Evolutionary conservation across 2,888 invertebrate species (phyloP).

Genomic region (Drosophila formosana): DNA sequence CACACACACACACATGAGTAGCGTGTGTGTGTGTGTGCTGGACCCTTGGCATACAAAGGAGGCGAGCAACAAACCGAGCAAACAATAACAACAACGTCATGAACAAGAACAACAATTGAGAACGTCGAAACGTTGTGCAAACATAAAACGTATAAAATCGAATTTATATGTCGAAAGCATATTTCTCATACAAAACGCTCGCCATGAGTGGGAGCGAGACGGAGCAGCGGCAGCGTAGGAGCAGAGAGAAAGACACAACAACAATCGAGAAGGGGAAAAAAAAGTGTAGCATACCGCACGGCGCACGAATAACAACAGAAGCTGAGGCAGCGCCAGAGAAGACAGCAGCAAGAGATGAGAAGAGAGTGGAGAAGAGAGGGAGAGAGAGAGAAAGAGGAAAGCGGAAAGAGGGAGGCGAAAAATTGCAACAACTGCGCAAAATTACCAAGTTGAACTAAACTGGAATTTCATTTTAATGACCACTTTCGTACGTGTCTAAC

Average conservation of each 20-base stretch:
- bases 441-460: constrained; percentile 80
- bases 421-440: constrained; percentile 80
- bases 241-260: constrained; percentile 21
- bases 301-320: constrained; percentile 13
- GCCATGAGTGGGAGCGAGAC: constrained; percentile 8
- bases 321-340: neutral
- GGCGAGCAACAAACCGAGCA: constrained; percentile 60
- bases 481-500: constrained; percentile 83
- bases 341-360: neutral
- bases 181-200: constrained; percentile 66
- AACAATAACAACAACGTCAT: constrained; percentile 33
- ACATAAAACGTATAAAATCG: constrained; percentile 78
- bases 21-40: constrained; percentile 27
- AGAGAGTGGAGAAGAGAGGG: constrained; percentile 9
- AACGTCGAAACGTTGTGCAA: constrained; percentile 56
- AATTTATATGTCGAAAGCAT: constrained; percentile 78
- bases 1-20: constrained; percentile 17
- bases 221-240: constrained; percentile 11
- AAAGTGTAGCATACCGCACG: constrained; percentile 14
- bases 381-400: neutral
- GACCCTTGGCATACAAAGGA: constrained; percentile 70
- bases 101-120: constrained; percentile 16
- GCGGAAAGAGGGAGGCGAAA: constrained; percentile 33
- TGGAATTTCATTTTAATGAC: constrained; percentile 83
- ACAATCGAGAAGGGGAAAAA: constrained; percentile 5